Conservation (phyloP, 2,797 vertebrate genomes). For the Avahi laniger region DNA sequence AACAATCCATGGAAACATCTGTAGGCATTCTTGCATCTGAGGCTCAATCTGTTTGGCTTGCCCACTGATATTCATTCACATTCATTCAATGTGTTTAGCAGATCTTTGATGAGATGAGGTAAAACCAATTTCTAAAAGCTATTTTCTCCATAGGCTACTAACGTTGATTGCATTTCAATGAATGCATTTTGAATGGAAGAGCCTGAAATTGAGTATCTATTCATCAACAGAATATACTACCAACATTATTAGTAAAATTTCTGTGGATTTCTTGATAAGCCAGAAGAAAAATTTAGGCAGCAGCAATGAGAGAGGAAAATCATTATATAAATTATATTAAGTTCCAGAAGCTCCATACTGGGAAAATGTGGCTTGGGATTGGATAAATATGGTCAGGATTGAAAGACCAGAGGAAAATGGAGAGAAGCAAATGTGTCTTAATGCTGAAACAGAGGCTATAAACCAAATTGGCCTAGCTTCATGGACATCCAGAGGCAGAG, state of each 20-base stretch:
- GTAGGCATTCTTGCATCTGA: neutral
- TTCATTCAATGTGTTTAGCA: neutral
- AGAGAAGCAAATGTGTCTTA: neutral
- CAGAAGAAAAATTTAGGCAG: conserved; percentile 1
- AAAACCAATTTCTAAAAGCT: conserved; percentile 13
- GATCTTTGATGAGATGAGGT: neutral
- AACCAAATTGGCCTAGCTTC: neutral
- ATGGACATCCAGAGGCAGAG: neutral
- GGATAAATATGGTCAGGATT: neutral
- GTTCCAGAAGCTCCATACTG: neutral
- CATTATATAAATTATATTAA: neutral
- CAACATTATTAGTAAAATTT: neutral
- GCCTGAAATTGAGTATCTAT: neutral
- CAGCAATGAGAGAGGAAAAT: neutral
- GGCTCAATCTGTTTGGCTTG: neutral
- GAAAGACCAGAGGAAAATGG: neutral
- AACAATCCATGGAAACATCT: neutral
- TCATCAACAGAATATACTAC: neutral
- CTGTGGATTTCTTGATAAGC: neutral
- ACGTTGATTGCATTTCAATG: neutral
- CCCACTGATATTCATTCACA: neutral
- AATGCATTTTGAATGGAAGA: conserved; percentile 29
- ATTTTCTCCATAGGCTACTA: conserved; percentile 7
- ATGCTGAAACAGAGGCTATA: neutral
- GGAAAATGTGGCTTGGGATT: neutral